Evolutionary conservation across 1,140 invertebrate genomes (phyloP), one percentile per base, ranked within the genome.

Genomic region (Caligus rogercresseyi): DNA sequence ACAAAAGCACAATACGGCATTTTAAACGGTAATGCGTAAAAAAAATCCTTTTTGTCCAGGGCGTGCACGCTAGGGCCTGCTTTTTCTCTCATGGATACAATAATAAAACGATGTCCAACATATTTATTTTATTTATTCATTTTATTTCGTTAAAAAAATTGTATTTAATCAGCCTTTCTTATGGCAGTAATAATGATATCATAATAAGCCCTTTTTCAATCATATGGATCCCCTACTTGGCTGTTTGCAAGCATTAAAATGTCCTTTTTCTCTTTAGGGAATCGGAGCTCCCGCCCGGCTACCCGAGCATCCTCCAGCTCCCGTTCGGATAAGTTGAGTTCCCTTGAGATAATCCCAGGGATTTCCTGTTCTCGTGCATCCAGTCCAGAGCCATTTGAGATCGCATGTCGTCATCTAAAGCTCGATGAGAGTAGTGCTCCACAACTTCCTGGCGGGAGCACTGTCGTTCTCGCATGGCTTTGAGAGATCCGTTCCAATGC

Each of bases 381-480:
- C 89, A 94, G 71, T 93, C 89, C 19, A 91, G 77, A 0, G 89
- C 89, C 90, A 95, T 94, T 74, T 94, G 89, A 56, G 87, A 87
- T 54, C 91, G 79, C 90, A 95, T 94, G 69, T 90, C 88, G 71
- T 94, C 90, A 70, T 94, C 89, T n/a, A 93, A 76, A n/a, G 76
- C 74, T 14, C 90, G 79, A 69, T 90, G 85, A 19, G 87, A 91
- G 71, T 93, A 93, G 72, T 93, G 89, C 15, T 88, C 87, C n/a
- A 94, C 85, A 1, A 95, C 89, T 62, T 70, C 70, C 64, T 74
- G 72, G 65, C 89, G 78, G 15, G 89, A 92, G 71, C 91, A 95
- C 70, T 93, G 90, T 7, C 89, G 78, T 71, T 94, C 89, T 80
- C 69, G 82, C 61, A 63, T 63, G 14, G 53, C 61, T 70, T 91